Evolutionary conservation across 2,888 invertebrate genomes (phyloP).

Genomic region (Ptilodon capucinus): DNA sequence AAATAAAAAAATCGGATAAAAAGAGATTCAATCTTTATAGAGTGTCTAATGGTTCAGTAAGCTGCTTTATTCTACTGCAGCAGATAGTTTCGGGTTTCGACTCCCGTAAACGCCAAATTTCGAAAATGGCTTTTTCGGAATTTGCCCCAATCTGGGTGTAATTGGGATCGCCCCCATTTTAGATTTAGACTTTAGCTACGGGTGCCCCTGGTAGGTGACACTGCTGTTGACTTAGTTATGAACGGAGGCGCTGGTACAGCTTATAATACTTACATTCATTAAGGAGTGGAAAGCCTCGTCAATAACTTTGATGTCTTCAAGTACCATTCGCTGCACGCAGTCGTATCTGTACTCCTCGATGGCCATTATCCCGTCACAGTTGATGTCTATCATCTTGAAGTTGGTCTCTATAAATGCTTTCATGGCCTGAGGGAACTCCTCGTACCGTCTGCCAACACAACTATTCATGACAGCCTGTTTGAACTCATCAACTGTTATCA

Average conservation of each 20-base stretch:
- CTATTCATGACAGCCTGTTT: constrained; percentile 90
- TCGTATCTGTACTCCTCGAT: constrained; percentile 92
- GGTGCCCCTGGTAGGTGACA: too few species aligned
- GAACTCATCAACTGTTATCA: constrained; percentile 91
- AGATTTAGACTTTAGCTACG: too few species aligned
- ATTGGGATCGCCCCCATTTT: too few species aligned
- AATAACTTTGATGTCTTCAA: constrained; percentile 88
- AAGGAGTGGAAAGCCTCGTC: constrained; percentile 90
- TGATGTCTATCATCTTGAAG: constrained; percentile 91
- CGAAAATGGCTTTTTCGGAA: too few species aligned
- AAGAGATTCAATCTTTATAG: too few species aligned
- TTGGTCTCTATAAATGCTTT: constrained; percentile 93
- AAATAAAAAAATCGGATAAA: too few species aligned
- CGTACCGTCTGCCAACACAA: constrained; percentile 89
- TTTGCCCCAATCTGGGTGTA: too few species aligned
- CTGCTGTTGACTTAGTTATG: too few species aligned
- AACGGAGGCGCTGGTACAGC: background rate
- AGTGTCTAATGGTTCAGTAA: too few species aligned
- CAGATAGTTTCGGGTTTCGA: too few species aligned
- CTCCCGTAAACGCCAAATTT: too few species aligned
- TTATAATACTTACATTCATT: constrained; percentile 85
- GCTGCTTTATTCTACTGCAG: too few species aligned
- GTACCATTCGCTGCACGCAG: constrained; percentile 90
- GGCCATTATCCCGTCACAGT: constrained; percentile 90
- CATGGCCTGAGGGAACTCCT: constrained; percentile 93